These are phyloP conservation scores for Lepidocyrtinus sp. DNA, from an alignment of 2,888 invertebrate species.

Conservation along the genomic window DNA sequence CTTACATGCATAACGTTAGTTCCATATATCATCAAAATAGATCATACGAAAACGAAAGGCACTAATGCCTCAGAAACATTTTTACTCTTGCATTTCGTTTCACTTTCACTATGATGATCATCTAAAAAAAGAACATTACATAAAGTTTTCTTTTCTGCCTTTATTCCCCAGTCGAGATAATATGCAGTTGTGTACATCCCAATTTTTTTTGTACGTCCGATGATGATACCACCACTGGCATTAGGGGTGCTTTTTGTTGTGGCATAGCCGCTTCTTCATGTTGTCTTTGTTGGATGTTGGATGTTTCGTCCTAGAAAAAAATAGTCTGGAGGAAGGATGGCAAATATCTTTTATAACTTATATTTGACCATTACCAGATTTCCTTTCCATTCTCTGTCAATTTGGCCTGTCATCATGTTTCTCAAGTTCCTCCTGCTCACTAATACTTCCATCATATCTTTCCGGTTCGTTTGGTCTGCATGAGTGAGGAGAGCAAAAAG, in stretches of 20 bases:
- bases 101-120: too few species aligned
- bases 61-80: neutral
- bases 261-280: neutral
- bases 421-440: conserved; percentile 59
- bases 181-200: too few species aligned
- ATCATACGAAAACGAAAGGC: neutral
- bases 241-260: neutral
- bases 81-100: too few species aligned
- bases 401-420: conserved; percentile 61
- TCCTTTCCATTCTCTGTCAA: conserved; percentile 56
- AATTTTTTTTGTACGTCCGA: conserved; percentile 1
- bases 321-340: too few species aligned
- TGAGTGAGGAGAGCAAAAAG: conserved; percentile 54
- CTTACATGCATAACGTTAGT: neutral
- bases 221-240: neutral
- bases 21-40: conserved; percentile 2
- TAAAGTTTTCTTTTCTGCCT: too few species aligned
- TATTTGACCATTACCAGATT: conserved; percentile 42
- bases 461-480: conserved; percentile 60
- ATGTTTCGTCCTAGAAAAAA: too few species aligned
- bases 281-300: neutral
- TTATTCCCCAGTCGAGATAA: too few species aligned
- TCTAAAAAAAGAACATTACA: too few species aligned
- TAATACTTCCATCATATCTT: conserved; percentile 63
- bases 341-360: conserved; percentile 13